phyloP scores from a whole-genome alignment of 2,797 vertebrate species.

The Squalus acanthias region DNA sequence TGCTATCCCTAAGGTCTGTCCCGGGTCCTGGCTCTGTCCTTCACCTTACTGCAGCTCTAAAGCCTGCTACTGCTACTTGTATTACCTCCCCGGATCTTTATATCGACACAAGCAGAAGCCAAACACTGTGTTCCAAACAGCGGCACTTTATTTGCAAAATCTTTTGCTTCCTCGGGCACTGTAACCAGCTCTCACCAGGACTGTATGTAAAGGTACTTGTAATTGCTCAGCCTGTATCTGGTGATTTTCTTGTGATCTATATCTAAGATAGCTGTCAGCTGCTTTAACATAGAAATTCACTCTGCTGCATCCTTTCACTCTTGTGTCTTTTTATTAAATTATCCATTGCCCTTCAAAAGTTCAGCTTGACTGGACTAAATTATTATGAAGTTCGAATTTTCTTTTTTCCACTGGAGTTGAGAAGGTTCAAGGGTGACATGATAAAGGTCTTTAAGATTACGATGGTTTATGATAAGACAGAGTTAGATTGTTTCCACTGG shows the following conservation, averaged over 20 bases:
- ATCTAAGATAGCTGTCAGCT: not conserved
- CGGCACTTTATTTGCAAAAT: not conserved
- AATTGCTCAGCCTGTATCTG: not conserved
- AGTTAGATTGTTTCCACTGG: not conserved
- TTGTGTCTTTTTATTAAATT: not conserved
- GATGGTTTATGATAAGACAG: not conserved
- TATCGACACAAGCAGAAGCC: not conserved
- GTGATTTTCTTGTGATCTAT: not conserved
- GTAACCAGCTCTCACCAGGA: not conserved
- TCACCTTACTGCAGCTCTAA: not conserved
- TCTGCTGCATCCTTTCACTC: not conserved
- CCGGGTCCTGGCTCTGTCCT: not conserved
- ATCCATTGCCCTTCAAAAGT: not conserved
- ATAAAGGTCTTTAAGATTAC: constrained; percentile 3
- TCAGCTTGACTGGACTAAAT: not conserved
- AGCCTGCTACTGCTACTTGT: not conserved
- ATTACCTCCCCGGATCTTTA: not conserved
- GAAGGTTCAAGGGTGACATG: not conserved
- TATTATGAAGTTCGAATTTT: not conserved
- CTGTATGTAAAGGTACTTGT: not conserved
- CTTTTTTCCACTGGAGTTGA: not conserved
- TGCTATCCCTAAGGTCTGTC: not conserved
- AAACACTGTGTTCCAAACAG: not conserved
- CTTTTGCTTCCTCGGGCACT: not conserved
- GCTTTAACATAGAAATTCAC: not conserved